Evolutionary conservation across 2,113 vertebrate genomes (phyloP).

Genomic region (Phalacrocorax aristotelis): DNA sequence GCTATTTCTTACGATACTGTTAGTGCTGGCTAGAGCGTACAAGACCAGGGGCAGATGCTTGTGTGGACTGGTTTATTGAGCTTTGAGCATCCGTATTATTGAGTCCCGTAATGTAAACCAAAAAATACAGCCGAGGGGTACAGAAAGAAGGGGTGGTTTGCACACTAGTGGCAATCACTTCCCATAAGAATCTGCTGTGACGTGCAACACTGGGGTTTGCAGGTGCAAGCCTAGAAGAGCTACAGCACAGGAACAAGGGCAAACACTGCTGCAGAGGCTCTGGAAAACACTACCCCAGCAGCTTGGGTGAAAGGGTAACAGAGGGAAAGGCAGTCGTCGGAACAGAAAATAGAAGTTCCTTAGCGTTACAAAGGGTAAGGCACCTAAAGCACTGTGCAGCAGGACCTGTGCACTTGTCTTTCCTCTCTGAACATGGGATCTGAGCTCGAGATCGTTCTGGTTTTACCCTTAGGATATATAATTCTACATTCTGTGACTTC

Average conservation of each 20-base stretch:
- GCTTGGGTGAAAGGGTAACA: neutral
- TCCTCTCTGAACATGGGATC: neutral
- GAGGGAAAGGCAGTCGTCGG: neutral
- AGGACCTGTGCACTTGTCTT: neutral
- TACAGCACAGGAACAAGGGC: neutral
- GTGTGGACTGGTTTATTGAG: neutral
- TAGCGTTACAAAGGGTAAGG: neutral
- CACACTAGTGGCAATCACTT: neutral
- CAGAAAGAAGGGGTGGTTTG: neutral
- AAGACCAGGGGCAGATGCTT: neutral
- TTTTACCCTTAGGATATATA: neutral
- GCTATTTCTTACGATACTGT: neutral
- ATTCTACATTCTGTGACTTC: neutral
- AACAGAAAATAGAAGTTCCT: neutral
- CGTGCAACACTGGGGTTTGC: neutral
- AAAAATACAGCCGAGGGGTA: neutral
- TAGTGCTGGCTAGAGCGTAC: neutral
- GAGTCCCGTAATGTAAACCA: neutral
- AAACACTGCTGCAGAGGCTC: neutral
- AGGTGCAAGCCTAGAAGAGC: neutral
- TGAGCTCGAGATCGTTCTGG: neutral
- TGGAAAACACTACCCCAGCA: neutral
- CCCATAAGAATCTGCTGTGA: neutral
- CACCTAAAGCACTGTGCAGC: neutral
- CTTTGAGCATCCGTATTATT: neutral